A percentile compares a stretch with the other conserved stretches of the same genome.
Evolutionary conservation across 2,888 invertebrate genomes (phyloP).

Genomic region (Standfussiana lucernea): DNA sequence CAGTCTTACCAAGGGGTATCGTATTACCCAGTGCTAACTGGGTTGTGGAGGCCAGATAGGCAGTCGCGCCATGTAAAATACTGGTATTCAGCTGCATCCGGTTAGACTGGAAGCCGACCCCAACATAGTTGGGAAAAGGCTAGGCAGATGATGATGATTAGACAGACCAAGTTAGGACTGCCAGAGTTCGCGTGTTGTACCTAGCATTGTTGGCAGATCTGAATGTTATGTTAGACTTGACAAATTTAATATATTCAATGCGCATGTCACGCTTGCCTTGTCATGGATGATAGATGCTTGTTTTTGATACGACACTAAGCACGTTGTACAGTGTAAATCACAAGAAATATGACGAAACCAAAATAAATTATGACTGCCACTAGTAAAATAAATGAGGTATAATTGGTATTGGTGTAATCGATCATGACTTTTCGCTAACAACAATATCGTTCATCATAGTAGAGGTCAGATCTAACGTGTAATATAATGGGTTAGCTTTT

Average conservation of each 20-base stretch:
- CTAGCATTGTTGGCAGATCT: constrained; percentile 2
- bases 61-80: no score
- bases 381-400: constrained; percentile 18
- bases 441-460: constrained; percentile 35
- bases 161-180: neutral
- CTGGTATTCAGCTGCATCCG: no score
- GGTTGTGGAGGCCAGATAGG: no score
- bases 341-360: constrained; percentile 26
- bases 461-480: constrained; percentile 24
- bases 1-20: no score
- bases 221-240: constrained; percentile 27
- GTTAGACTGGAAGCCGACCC: no score
- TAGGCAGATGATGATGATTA: no score
- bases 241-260: constrained; percentile 39
- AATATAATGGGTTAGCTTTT: neutral
- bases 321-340: constrained; percentile 2
- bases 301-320: neutral
- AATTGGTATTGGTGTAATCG: constrained; percentile 22
- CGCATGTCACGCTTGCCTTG: constrained; percentile 14
- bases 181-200: constrained; percentile 17
- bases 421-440: constrained; percentile 37
- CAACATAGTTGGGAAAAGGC: no score
- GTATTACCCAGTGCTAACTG: no score
- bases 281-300: constrained; percentile 36
- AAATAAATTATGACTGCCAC: constrained; percentile 18